phyloP scores from a whole-genome alignment of 1,140 invertebrate genomes.

The Phymorhynchus buccinoides region DNA sequence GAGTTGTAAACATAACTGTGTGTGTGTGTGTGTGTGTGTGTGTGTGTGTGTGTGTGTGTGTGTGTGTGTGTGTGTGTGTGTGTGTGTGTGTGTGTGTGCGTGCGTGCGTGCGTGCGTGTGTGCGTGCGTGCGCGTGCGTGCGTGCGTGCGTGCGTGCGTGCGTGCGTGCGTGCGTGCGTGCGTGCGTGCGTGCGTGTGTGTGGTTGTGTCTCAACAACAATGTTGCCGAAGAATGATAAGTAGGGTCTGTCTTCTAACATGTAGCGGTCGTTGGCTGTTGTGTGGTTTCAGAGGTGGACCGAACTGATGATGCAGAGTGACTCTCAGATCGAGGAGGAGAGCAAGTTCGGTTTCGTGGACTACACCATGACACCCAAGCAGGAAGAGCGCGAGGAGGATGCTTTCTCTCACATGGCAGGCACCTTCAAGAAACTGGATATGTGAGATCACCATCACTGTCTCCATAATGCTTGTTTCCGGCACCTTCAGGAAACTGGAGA shows the following conservation, averaged over 20 bases:
- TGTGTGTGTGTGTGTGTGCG: neutral
- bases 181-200: neutral
- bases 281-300: conserved; percentile 1
- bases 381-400: neutral
- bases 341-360: conserved; percentile 31
- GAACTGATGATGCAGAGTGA: conserved; percentile 14
- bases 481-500: too few relatives aligned
- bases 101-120: neutral
- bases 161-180: neutral
- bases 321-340: conserved; percentile 12
- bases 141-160: neutral
- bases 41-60: too few relatives aligned
- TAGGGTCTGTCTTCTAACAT: neutral
- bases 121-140: neutral
- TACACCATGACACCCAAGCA: neutral
- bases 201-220: neutral
- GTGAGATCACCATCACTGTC: too few relatives aligned
- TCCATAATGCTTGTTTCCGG: too few relatives aligned
- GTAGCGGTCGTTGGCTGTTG: neutral
- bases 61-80: too few relatives aligned
- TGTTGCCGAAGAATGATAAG: neutral
- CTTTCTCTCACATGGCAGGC: conserved; percentile 26
- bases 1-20: too few relatives aligned
- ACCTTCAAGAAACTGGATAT: conserved; percentile 22
- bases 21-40: too few relatives aligned